phyloP scores from a whole-genome alignment of 2,797 vertebrate species.

The Sebastes itinus region DNA sequence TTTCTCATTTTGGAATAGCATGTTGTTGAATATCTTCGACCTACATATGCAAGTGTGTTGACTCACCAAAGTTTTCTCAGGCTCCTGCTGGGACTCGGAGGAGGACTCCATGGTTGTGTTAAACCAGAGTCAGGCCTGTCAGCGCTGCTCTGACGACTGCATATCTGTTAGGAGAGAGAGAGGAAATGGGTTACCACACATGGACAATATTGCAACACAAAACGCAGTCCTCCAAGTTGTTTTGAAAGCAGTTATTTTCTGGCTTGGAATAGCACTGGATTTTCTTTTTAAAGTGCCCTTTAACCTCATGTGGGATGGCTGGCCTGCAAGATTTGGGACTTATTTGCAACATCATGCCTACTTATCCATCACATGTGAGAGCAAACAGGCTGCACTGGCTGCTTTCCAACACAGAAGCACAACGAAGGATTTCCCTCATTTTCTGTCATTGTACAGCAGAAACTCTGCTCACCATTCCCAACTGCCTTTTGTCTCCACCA shows the following conservation, averaged over 20 bases:
- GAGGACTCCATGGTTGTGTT: constrained; percentile 81
- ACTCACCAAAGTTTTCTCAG: constrained; percentile 84
- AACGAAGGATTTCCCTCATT: neutral
- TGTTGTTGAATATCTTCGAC: neutral
- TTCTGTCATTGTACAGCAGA: neutral
- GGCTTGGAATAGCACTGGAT: neutral
- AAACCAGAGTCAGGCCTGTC: constrained; percentile 58
- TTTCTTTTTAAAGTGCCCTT: neutral
- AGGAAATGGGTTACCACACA: constrained; percentile 5
- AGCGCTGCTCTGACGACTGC: constrained; percentile 63
- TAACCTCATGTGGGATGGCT: constrained; percentile 20
- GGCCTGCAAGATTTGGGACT: constrained; percentile 8
- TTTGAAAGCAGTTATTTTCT: neutral
- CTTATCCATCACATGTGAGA: constrained; percentile 20
- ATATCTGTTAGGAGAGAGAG: constrained; percentile 68
- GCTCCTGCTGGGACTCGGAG: constrained; percentile 81
- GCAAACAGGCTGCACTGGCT: neutral
- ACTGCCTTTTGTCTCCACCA: neutral
- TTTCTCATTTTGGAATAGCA: neutral
- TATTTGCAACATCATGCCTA: constrained; percentile 16
- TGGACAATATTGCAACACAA: neutral
- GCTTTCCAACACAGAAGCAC: neutral
- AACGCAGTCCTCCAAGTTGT: neutral
- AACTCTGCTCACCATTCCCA: neutral
- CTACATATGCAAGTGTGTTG: neutral